phyloP scores from a whole-genome alignment of 2,113 vertebrate species.

The Pygoscelis adeliae region DNA sequence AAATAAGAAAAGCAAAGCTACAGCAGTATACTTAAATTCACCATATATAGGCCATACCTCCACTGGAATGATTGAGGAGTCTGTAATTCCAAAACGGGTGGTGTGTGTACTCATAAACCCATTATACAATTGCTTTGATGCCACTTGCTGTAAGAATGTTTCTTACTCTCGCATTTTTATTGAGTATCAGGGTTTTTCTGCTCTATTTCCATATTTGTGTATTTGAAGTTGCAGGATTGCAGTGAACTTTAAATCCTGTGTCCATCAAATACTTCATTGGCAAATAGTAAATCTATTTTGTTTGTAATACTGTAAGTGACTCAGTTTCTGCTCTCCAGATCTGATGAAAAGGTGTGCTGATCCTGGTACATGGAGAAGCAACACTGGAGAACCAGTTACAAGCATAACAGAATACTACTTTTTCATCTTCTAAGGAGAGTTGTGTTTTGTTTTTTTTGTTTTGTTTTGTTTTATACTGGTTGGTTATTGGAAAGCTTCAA shows the following conservation, averaged over 20 bases:
- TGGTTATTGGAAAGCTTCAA: background rate
- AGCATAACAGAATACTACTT: background rate
- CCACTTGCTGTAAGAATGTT: background rate
- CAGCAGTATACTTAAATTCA: background rate
- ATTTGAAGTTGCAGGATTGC: background rate
- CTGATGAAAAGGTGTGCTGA: background rate
- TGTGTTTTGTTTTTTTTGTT: background rate
- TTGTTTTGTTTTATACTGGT: background rate
- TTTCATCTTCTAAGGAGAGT: background rate
- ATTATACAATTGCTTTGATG: background rate
- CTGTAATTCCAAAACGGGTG: background rate
- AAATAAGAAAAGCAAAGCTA: background rate
- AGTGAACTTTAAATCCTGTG: background rate
- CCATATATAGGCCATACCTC: background rate
- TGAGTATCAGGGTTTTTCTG: background rate
- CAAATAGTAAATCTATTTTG: background rate
- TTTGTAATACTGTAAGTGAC: background rate
- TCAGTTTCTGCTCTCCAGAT: background rate
- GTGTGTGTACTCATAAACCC: background rate
- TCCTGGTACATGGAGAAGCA: background rate
- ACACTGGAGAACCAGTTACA: background rate
- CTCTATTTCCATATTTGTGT: background rate
- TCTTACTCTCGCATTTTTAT: background rate
- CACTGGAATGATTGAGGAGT: background rate
- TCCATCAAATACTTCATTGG: background rate